A percentile compares a stretch with the other conserved stretches of the same genome.
Conservation (phyloP, 2,113 vertebrate genomes). For the Promerops cafer region DNA sequence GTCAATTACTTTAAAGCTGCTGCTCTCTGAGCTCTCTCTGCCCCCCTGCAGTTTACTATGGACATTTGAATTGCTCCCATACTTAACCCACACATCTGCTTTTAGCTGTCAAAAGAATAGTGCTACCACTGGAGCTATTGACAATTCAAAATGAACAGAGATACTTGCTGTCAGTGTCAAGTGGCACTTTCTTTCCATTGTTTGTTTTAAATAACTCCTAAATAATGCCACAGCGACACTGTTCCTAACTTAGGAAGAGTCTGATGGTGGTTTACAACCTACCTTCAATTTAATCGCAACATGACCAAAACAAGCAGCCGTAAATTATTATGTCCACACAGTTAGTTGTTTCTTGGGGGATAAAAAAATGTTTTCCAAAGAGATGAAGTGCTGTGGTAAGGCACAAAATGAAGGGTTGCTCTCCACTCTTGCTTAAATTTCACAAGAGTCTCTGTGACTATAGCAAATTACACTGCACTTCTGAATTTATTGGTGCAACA, state of each 20-base stretch:
- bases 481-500: conserved; percentile 74
- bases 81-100: conserved; percentile 84
- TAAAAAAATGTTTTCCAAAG: neutral
- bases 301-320: neutral
- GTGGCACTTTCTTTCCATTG: conserved; percentile 65
- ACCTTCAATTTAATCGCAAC: neutral
- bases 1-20: conserved; percentile 98
- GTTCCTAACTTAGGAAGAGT: conserved; percentile 4
- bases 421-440: conserved; percentile 51
- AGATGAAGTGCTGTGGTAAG: neutral
- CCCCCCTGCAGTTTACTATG: conserved; percentile 81
- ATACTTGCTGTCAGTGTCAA: conserved; percentile 69
- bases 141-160: conserved; percentile 71
- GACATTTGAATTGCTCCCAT: conserved; percentile 86
- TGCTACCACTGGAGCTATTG: conserved; percentile 74
- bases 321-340: neutral
- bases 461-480: conserved; percentile 50
- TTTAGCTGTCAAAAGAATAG: conserved; percentile 79
- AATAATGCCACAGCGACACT: conserved; percentile 44
- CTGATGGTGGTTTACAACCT: fast-evolving
- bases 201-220: conserved; percentile 64
- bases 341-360: neutral
- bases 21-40: conserved; percentile 83
- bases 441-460: conserved; percentile 6
- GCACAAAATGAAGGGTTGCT: neutral